A percentile compares a stretch with the other conserved stretches of the same genome.
These are phyloP conservation scores for Alexandromys fortis DNA, from an alignment of 2,113 vertebrate species.

Conservation along the genomic window DNA sequence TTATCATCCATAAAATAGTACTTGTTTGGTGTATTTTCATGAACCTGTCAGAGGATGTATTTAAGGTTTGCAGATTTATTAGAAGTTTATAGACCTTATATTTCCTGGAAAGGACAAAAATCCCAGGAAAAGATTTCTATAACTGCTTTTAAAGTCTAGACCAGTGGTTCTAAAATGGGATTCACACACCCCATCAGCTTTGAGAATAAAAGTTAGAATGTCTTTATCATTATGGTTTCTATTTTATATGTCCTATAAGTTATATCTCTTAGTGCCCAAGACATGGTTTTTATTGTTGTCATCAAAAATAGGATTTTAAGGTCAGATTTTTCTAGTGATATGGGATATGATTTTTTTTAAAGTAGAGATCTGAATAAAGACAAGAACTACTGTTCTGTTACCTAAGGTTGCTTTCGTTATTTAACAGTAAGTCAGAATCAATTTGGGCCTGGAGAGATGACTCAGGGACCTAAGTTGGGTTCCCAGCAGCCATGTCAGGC, in stretches of 20 bases:
- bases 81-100: not conserved
- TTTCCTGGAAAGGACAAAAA: slow-evolving; percentile 5
- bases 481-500: not conserved
- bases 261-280: not conserved
- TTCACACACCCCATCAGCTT: not conserved
- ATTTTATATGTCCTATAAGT: not conserved
- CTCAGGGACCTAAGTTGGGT: not conserved
- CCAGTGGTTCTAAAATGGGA: not conserved
- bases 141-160: not conserved
- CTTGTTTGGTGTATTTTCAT: not conserved
- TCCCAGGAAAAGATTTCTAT: not conserved
- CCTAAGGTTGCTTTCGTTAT: not conserved
- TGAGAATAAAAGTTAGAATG: not conserved
- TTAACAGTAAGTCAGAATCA: slow-evolving; percentile 10
- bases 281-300: not conserved
- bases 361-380: slow-evolving; percentile 1
- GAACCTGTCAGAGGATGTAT: not conserved
- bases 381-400: not conserved
- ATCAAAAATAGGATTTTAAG: slow-evolving; percentile 20
- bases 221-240: not conserved
- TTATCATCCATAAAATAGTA: slow-evolving; percentile 22
- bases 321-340: not conserved
- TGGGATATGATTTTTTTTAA: not conserved
- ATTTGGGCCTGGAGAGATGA: not conserved
- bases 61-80: not conserved